phyloP scores from a whole-genome alignment of 2,113 vertebrate species.

The Forbesichthys agassizii region DNA sequence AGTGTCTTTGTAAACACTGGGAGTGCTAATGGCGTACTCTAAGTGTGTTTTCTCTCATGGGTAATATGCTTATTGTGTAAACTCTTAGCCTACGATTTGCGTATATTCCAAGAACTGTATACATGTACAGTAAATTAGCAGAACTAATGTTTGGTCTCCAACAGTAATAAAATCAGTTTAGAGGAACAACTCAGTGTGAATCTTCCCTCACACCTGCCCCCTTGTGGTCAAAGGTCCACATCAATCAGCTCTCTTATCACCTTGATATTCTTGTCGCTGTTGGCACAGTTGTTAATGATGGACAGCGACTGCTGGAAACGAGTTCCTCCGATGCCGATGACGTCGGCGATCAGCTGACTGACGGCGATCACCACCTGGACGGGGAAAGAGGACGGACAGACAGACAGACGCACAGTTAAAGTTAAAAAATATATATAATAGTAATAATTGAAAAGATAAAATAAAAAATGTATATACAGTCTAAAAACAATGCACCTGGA shows the following conservation, averaged over 20 bases:
- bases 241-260: constrained; percentile 63
- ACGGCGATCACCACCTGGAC: constrained; percentile 95
- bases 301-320: constrained; percentile 97
- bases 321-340: constrained; percentile 95
- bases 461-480: too few relatives aligned
- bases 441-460: too few relatives aligned
- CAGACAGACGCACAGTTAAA: background rate
- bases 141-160: background rate
- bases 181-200: background rate
- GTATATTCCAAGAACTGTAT: too few relatives aligned
- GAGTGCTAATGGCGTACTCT: background rate
- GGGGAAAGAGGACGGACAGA: background rate
- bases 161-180: background rate
- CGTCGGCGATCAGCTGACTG: constrained; percentile 97
- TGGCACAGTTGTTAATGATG: constrained; percentile 98
- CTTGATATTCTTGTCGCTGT: constrained; percentile 92
- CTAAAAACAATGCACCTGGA: constrained; percentile 79
- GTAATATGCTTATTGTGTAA: too few relatives aligned
- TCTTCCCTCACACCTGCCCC: background rate
- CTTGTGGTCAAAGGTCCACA: background rate
- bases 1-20: background rate
- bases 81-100: too few relatives aligned
- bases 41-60: too few relatives aligned
- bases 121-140: too few relatives aligned
- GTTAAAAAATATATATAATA: too few relatives aligned